Conservation (phyloP, 2,113 vertebrate species). For the Centrocercus urophasianus region DNA sequence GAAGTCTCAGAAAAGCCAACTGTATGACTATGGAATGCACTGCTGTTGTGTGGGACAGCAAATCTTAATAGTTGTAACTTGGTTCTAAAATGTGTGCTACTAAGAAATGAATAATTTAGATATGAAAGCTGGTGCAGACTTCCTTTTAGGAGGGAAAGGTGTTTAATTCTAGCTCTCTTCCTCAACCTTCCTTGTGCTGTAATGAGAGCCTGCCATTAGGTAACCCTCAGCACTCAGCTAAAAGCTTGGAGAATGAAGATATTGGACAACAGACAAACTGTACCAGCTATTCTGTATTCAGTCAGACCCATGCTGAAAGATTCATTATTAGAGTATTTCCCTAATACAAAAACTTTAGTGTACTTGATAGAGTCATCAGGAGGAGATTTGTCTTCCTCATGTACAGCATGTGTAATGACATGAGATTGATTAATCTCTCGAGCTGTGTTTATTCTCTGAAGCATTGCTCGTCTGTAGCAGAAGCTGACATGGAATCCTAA, state of each 20-base stretch:
- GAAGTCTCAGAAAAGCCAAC: not conserved
- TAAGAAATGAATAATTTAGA: not conserved
- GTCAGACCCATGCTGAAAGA: not conserved
- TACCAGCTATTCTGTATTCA: not conserved
- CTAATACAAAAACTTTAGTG: not conserved
- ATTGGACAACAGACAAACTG: not conserved
- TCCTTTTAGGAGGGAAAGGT: not conserved
- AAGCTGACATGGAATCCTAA: not conserved
- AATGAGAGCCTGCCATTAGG: not conserved
- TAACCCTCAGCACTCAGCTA: not conserved
- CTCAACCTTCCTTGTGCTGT: not conserved
- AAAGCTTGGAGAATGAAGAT: not conserved
- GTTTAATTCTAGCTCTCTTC: not conserved
- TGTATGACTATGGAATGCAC: not conserved
- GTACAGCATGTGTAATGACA: not conserved
- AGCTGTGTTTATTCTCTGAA: not conserved
- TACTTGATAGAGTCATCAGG: not conserved
- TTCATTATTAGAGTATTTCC: not conserved
- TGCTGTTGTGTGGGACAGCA: not conserved
- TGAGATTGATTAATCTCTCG: not conserved
- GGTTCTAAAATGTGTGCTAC: not conserved
- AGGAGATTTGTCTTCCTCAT: not conserved
- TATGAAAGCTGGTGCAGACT: not conserved
- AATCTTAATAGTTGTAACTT: accelerated
- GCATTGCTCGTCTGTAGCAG: not conserved